Base-by-base conservation (phyloP, 2,888 invertebrate genomes). In the Tenthredo mesomela region DNA sequence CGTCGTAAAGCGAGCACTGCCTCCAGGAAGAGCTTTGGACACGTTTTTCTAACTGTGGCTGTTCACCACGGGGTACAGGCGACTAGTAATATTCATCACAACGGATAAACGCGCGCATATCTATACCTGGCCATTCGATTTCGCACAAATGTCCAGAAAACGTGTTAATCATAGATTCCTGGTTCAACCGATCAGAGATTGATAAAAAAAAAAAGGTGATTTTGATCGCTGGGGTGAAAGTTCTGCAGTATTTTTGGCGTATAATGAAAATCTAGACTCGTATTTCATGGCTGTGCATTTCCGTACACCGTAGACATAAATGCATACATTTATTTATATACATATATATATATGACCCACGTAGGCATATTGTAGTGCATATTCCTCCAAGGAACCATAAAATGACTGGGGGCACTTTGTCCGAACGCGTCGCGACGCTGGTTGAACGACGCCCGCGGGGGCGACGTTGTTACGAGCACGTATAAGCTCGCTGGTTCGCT, bases 1-100 rank as follows among this genome's bases (percentile, higher is more conserved):
- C 33, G 18, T 54, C 77, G 54, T 77, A 77, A 77, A 77, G 54
- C 77, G 77, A 54, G 77, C 77, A 50, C 77, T 77, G 77, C 47
- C 50, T 54, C 54, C 77, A 50, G 77, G 77, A 77, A 77, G 77
- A 50, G 77, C 47, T 77, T 77, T 54, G 50, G 77, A 50, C 33
- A 12, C 9, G 25, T 54, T 77, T 54, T 77, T 77, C 18, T 50
- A 25, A 12, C 6, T 18, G 33, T 6, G 33, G 67, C 7, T 29
- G 12, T 25, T 61, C 61, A 29, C 33, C 33, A 33, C 29, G 33
- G 25, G 67, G 33, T 12, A 67, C 15, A 67, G 67, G 12, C 15
- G 43, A 54, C 50, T 18, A 29, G 18, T 73, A 40, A 73, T 43
- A 10, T 43, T 21, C n/a, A n/a, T 43, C 4, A 2, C 43, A 21